These are phyloP conservation scores for Drosophila eohydei DNA, from an alignment of 2,888 invertebrate genomes.

Conservation along the genomic window DNA sequence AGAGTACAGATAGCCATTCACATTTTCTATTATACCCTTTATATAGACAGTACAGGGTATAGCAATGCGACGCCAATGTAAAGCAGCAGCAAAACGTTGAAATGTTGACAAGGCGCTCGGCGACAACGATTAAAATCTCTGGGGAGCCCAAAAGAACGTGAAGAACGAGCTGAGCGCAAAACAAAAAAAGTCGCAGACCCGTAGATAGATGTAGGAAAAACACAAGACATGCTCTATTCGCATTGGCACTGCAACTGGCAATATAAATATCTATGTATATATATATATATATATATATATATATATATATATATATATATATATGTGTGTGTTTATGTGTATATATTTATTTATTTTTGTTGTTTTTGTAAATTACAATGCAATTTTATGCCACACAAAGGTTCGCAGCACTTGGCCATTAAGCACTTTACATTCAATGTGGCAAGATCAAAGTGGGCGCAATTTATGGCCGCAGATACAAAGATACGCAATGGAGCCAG, in stretches of 20 bases:
- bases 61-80: conserved; percentile 77
- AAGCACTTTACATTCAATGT: conserved; percentile 79
- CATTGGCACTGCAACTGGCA: conserved; percentile 47
- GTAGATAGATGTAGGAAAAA: conserved; percentile 37
- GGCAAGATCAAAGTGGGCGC: conserved; percentile 78
- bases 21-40: not conserved
- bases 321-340: conserved; percentile 15
- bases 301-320: conserved; percentile 15
- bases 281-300: conserved; percentile 17
- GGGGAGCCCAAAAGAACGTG: conserved; percentile 64
- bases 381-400: conserved; percentile 78
- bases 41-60: conserved; percentile 4
- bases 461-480: conserved; percentile 77
- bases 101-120: conserved; percentile 77
- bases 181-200: conserved; percentile 18
- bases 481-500: conserved; percentile 60
- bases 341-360: conserved; percentile 19
- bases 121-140: conserved; percentile 81
- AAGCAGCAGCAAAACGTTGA: conserved; percentile 76
- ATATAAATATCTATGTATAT: conserved; percentile 20
- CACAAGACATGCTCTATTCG: conserved; percentile 30
- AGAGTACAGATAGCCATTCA: not conserved
- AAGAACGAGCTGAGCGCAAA: conserved; percentile 31
- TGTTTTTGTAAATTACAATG: conserved; percentile 77
- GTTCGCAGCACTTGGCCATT: conserved; percentile 65